Percentiles rank a stretch among this genome's conserved stretches.
Conservation (phyloP, 1,140 invertebrate genomes). For the Aphidius ervi region DNA sequence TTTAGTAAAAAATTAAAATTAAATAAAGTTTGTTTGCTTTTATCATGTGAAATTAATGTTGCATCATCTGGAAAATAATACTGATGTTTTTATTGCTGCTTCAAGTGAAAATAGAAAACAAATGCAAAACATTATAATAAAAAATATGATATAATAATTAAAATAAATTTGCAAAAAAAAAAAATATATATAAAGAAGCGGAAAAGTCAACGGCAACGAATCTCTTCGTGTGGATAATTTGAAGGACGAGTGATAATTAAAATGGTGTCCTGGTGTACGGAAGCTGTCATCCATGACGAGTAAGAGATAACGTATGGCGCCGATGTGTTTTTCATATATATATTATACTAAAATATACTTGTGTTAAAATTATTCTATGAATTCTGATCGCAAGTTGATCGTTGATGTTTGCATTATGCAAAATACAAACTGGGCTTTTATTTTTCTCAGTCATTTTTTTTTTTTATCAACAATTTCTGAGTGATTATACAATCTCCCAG, state of each 20-base stretch:
- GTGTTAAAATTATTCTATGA: slow-evolving; percentile 45
- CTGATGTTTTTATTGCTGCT: no score
- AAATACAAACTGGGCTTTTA: slow-evolving; percentile 30
- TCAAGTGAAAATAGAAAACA: no score
- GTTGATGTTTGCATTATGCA: slow-evolving; percentile 11
- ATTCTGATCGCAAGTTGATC: slow-evolving; percentile 35
- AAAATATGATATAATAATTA: slow-evolving; percentile 9
- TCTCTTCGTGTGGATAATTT: slow-evolving; percentile 36
- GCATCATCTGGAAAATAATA: no score
- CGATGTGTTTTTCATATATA: slow-evolving; percentile 1
- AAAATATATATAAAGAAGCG: neutral
- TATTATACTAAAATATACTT: slow-evolving; percentile 27
- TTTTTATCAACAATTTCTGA: slow-evolving; percentile 17
- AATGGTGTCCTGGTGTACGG: slow-evolving; percentile 32
- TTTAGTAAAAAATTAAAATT: no score
- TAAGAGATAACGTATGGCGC: slow-evolving; percentile 24
- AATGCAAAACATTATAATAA: neutral
- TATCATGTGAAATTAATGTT: no score
- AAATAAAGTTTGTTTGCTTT: no score
- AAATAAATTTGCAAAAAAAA: neutral
- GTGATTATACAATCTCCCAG: no score
- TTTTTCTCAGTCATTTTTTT: slow-evolving; percentile 36
- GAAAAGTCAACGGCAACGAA: slow-evolving; percentile 10
- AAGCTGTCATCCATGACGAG: slow-evolving; percentile 38
- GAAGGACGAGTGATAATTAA: slow-evolving; percentile 44